Evolutionary conservation across 1,140 invertebrate genomes (phyloP).

Genomic region (Rhopalosiphum maidis): DNA sequence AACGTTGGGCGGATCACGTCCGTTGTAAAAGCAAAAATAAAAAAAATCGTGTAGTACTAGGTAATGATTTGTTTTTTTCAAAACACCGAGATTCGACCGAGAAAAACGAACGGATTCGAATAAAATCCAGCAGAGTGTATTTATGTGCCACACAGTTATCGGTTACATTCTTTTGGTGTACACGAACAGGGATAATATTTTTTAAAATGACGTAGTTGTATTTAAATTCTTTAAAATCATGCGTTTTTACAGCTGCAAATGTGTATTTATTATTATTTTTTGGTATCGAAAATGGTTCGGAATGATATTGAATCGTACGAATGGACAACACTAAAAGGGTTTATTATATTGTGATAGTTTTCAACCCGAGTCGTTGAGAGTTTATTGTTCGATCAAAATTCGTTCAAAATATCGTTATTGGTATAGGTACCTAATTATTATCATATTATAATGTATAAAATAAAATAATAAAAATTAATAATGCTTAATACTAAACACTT

Average conservation of each 20-base stretch:
- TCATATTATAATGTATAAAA: not conserved
- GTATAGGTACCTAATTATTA: no score
- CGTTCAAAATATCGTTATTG: not conserved
- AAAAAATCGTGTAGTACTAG: not conserved
- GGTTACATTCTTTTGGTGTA: no score
- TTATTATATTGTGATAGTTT: not conserved
- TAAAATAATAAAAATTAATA: constrained; percentile 21
- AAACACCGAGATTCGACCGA: not conserved
- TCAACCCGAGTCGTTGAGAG: not conserved
- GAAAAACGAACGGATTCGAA: not conserved
- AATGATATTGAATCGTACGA: not conserved
- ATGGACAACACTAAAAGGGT: not conserved
- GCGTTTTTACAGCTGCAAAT: not conserved
- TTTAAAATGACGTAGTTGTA: no score
- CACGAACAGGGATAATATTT: no score
- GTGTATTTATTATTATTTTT: not conserved
- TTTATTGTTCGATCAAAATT: not conserved
- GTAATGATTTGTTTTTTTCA: not conserved
- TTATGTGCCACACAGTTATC: not conserved
- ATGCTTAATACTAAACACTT: not conserved
- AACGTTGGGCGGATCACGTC: not conserved
- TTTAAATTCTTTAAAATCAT: no score
- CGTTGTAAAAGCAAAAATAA: not conserved
- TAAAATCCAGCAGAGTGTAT: not conserved
- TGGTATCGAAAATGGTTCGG: not conserved